Percentiles rank a stretch among this genome's conserved stretches.
Conservation (phyloP, 2,113 vertebrate species). For the Sardina pilchardus region DNA sequence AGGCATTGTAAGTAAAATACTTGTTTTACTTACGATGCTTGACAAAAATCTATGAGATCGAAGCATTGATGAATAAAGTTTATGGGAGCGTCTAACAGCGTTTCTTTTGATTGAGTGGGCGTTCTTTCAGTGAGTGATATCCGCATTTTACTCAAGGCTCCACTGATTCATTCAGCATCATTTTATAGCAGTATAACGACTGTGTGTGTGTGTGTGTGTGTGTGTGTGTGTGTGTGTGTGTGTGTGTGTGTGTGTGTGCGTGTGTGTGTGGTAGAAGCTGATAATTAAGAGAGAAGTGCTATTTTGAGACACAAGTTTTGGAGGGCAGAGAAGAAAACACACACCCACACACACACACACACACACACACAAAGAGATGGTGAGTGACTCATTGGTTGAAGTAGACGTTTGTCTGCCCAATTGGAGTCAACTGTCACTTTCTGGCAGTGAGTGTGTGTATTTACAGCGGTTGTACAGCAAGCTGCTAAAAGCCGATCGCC, state of each 20-base stretch:
- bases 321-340: background rate
- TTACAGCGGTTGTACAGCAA: conserved; percentile 61
- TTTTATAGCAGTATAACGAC: no score
- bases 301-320: background rate
- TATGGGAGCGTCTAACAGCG: no score
- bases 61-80: no score
- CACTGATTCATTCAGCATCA: no score
- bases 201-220: background rate
- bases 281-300: background rate
- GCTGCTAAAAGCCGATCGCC: conserved; percentile 40
- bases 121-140: no score
- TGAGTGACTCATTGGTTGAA: conserved; percentile 53
- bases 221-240: background rate
- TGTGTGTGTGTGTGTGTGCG: background rate
- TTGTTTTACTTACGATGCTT: no score
- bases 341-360: background rate
- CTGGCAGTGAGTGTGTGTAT: conserved; percentile 56
- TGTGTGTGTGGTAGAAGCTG: background rate
- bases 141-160: no score
- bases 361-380: conserved; percentile 32
- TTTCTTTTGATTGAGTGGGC: no score
- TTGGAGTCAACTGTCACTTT: conserved; percentile 59
- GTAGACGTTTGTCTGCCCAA: conserved; percentile 57
- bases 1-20: no score
- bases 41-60: no score